Base-by-base conservation (phyloP, 2,888 invertebrate genomes). In the Amphipoea oculea region DNA sequence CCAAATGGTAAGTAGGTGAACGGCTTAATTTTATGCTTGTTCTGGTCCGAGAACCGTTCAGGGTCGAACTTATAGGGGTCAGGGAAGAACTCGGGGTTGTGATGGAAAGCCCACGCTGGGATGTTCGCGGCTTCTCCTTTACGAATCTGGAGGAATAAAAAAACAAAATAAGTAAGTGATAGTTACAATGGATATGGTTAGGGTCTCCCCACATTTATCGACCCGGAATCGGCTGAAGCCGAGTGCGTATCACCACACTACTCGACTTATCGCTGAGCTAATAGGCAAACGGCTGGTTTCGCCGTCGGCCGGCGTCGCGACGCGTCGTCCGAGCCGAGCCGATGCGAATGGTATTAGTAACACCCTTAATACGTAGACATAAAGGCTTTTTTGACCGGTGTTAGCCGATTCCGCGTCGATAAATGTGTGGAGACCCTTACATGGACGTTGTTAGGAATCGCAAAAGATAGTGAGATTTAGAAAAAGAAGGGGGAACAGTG, bases 11-110 rank as follows among this genome's bases (percentile, higher is more conserved):
- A 79, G 79, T 96, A 97, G 2, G 90, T 81, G 12, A 85, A 83
- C 0, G 92, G 90, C 11, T 88, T 75, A 60, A 92, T 91, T 0
- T 95, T 95, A 0, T 92, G 90, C 84, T 96, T 97, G 86, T 97
- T 97, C 81, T 97, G 97, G 0, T 97, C 96, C 17, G 93, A 97
- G 84, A 97, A 97, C 51, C 97, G 89, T 83, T 97, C 94, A 29
- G 97, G 97, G 88, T 97, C 96, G 81, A 97, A 97, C 89, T 96
- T 96, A 1, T 89, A 86, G 0, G 97, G 97, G 48, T 97, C 93
- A 0, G 96, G 95, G 88, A 93, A 97, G 89, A 72, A 89, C 12
- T 86, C 62, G 12, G 89, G 94, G n/a, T 87, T 77, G 4, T 79
- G 87, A 20, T 88, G 88, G 45, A 87, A 63, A 1, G 81, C 81